Percentiles rank a stretch among this genome's conserved stretches.
Conservation (phyloP, 2,113 vertebrate species). For the Nycticebus coucang region DNA sequence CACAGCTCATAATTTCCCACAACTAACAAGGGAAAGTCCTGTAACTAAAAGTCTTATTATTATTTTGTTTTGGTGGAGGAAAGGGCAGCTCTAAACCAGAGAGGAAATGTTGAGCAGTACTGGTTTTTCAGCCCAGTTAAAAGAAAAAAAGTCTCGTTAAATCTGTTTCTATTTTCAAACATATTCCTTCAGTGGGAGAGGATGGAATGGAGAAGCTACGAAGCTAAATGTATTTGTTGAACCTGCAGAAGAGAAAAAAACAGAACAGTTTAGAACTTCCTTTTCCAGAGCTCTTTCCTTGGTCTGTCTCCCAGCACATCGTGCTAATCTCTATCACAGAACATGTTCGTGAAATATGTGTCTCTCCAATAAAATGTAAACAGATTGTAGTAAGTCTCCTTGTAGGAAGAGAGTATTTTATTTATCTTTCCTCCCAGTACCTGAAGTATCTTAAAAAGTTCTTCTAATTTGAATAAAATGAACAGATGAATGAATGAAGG, state of each 20-base stretch:
- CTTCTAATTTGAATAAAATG: conserved; percentile 25
- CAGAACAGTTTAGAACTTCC: neutral
- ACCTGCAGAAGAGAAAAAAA: neutral
- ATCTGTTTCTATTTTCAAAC: neutral
- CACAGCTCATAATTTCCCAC: neutral
- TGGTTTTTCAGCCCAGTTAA: neutral
- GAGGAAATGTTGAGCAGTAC: neutral
- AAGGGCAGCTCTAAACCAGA: neutral
- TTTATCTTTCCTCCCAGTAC: neutral
- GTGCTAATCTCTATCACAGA: neutral
- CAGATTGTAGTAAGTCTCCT: neutral
- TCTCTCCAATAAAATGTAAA: neutral
- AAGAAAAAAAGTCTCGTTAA: neutral
- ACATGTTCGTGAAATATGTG: neutral
- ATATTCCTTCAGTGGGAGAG: neutral
- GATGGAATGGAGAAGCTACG: neutral
- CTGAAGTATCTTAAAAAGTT: neutral
- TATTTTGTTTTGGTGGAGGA: neutral
- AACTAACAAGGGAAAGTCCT: neutral
- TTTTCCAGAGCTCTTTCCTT: neutral
- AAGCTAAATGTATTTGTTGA: neutral
- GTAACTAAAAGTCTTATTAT: neutral
- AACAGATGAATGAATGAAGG: neutral
- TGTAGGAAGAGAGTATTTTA: neutral
- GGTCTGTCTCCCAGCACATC: neutral